phyloP scores from a whole-genome alignment of 2,888 invertebrate genomes.

The Acheta domesticus region DNA sequence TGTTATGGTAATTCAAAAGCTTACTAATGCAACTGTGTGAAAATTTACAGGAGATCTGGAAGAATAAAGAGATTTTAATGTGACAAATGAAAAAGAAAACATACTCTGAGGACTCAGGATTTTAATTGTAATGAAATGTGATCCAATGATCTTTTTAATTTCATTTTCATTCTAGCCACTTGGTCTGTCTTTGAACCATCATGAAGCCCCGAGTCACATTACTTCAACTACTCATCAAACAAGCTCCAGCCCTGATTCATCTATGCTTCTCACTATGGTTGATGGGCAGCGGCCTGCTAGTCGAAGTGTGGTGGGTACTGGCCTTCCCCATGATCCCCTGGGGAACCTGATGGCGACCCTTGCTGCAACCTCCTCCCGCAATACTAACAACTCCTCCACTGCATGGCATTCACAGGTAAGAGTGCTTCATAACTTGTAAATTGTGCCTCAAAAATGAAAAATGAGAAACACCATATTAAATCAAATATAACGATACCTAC shows the following conservation, averaged over 20 bases:
- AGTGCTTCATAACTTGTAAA: conserved; percentile 49
- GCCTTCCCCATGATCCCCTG: conserved; percentile 37
- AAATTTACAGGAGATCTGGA: too few species aligned
- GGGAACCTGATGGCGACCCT: conserved; percentile 39
- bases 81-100: too few species aligned
- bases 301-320: conserved; percentile 24
- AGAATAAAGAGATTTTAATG: too few species aligned
- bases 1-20: too few species aligned
- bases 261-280: conserved; percentile 36
- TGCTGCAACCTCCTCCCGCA: conserved; percentile 36
- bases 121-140: too few species aligned
- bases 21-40: too few species aligned
- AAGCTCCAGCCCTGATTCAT: conserved; percentile 27
- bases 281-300: conserved; percentile 29
- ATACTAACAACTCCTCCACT: conserved; percentile 38
- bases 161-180: conserved; percentile 40
- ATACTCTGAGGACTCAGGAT: too few species aligned
- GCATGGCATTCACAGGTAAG: conserved; percentile 47
- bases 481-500: too few species aligned
- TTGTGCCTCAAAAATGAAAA: too few species aligned
- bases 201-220: conserved; percentile 22
- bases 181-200: conserved; percentile 41
- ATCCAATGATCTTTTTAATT: background rate
- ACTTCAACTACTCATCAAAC: background rate
- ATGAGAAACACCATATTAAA: too few species aligned